Evolutionary conservation across 2,888 invertebrate genomes (phyloP), one percentile per base, ranked within the genome.

Genomic region (Thera obeliscata): DNA sequence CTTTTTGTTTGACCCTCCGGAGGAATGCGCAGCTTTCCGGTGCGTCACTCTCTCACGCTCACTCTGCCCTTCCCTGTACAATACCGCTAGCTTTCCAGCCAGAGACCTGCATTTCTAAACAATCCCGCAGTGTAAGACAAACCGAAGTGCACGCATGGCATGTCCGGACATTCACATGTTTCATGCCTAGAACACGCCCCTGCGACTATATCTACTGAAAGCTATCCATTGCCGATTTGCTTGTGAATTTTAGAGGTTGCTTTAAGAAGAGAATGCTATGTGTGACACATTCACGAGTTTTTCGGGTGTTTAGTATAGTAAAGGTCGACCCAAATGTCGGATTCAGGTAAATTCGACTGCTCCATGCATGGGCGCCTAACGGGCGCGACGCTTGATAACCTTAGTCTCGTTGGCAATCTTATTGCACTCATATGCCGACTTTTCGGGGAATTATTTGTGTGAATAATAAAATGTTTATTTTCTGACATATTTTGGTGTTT

Each of bases 91-190:
- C n/a, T 50, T 22, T 54, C 36, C n/a, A 22, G 50, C 8, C 7
- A 1, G 38, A 7, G 2, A 11, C 22, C 9, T 22, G 56, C 36
- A 38, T 58, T 22, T 54, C 41, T 57, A 60, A 22, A 48, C 8
- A 46, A 63, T 33, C 48, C 70, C 36, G 70, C 66, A 74, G 66
- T 74, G 71, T 56, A 60, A n/a, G 46, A n/a, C 57, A 38, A 63
- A 72, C 74, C 72, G 57, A 72, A 69, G 68, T 75, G 77, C 77
- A 76, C 72, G 77, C 67, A 6, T 57, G 84, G 84, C 50, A 85
- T 80, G 71, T 84, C 84, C 84, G 84, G 77, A 75, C 64, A 38
- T 52, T 64, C 60, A 22, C 66, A 49, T 11, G 69, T 58, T 67
- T 62, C 62, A 50, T 66, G 58, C 64, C 55, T 66, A 57, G 56